Base-by-base conservation (phyloP, 2,888 invertebrate genomes). In the Schizaphis graminum region DNA sequence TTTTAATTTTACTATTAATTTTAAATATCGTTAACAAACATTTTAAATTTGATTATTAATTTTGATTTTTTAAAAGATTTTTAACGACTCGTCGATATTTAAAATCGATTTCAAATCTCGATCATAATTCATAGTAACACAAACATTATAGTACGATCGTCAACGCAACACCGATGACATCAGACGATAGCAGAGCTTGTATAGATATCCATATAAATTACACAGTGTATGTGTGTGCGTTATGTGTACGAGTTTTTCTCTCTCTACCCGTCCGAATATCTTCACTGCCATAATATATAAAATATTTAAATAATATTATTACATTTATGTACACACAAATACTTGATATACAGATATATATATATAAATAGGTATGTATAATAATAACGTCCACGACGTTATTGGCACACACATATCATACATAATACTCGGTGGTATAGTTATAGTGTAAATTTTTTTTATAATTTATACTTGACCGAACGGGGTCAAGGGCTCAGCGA, bases 401-500 rank as follows among this genome's bases (percentile, higher is more conserved):
- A n/a, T 67, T 67, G 90, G 61, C 41, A 67, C 90, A 90, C 61
- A 61, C 67, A 24, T 44, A 44, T 10, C 7, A 94, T 61, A 91
- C 35, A 35, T 77, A 77, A 77, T 77, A 77, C 35, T 77, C 35
- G 77, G 35, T 21, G 77, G 35, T 21, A 35, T 77, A 16, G 35
- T 21, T 77, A 77, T 16, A 53, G 53, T 35, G 3, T 77, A 77
- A 21, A 35, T 2, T 21, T 8, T 21, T 35, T 77, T 16, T 67
- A 67, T 28, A 77, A 77, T 41, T 44, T 61, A 49, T 86, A 49
- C 57, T 89, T 35, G 90, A 53, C 77, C 47, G 91, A 89, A 94
- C 87, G 94, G 61, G 92, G 84, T 89, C 89, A 91, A 94, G 88
- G 88, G 84, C 77, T 94, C 53, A 44, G 11, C 53, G 47, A 21